Base-by-base conservation (phyloP, 2,888 invertebrate species). In the Malacosoma neustria region DNA sequence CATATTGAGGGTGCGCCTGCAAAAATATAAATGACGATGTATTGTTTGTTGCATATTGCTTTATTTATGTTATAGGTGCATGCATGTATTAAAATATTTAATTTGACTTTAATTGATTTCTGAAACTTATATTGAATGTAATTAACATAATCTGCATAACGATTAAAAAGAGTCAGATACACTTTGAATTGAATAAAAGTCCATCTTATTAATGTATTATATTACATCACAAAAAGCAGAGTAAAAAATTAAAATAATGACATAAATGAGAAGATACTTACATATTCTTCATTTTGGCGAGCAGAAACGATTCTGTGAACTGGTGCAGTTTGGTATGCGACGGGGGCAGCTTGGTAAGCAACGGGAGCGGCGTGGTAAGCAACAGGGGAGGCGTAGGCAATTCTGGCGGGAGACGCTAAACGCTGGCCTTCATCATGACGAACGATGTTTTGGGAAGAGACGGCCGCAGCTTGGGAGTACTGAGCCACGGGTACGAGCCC, bases 1-100 rank as follows among this genome's bases (percentile, higher is more conserved):
- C 69, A 58, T 87, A 86, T 46, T 80, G 77, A 32, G 84, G 84
- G 50, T 84, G 68, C 3, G 77, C 69, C 80, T 81, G 45, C 32
- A 1, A 32, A 2, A 22, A 22, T 7, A 22, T 7, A 9, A 22
- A 1, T 15, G 5, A 15, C 9, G 3, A 14, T 7, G n/a, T 2
- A 4, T 30, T 12, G 6, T 14, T 4, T 35, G 3, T 12, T 35
- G 1, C 6, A 31, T 1, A 3, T 11, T 14, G 9, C 12, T 11
- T 14, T 1, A 4, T n/a, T 15, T 1, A 11, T n/a, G n/a, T n/a
- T n/a, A n/a, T n/a, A n/a, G n/a, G n/a, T n/a, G n/a, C n/a, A n/a
- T n/a, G n/a, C n/a, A n/a, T n/a, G n/a, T n/a, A n/a, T n/a, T n/a
- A n/a, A 13, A 30, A 29, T 2, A 9, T 32, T 32, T 1, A 13